Conservation (phyloP, 2,113 vertebrate species). For the Pampusana beccarii region DNA sequence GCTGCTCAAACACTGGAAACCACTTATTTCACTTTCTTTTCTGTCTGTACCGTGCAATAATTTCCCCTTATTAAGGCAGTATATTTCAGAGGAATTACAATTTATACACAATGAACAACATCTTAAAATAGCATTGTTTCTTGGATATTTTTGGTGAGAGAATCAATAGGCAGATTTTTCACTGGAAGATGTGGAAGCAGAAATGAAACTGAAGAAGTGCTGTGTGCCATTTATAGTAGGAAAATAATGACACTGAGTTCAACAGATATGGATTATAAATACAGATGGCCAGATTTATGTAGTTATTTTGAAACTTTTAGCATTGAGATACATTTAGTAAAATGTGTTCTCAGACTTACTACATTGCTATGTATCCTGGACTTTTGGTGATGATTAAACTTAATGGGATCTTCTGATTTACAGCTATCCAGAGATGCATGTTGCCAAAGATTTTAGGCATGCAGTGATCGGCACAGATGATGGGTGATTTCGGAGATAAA, state of each 20-base stretch:
- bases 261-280: not conserved
- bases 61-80: not conserved
- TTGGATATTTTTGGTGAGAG: not conserved
- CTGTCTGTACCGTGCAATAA: not conserved
- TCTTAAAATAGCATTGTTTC: not conserved
- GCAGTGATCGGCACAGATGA: not conserved
- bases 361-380: not conserved
- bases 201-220: not conserved
- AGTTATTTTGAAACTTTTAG: not conserved
- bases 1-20: not conserved
- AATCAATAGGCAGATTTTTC: not conserved
- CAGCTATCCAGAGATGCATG: not conserved
- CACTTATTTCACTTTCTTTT: not conserved
- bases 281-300: not conserved
- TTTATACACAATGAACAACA: not conserved
- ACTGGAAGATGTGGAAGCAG: not conserved
- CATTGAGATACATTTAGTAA: not conserved
- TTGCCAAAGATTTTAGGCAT: not conserved
- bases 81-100: not conserved
- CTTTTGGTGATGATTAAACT: not conserved
- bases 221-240: not conserved
- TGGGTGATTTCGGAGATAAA: not conserved
- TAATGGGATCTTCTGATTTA: not conserved
- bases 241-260: not conserved
- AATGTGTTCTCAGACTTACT: not conserved